A percentile compares a stretch with the other conserved stretches of the same genome.
Evolutionary conservation across 2,797 vertebrate species (phyloP).

Genomic region (Mionectes olivaceus): DNA sequence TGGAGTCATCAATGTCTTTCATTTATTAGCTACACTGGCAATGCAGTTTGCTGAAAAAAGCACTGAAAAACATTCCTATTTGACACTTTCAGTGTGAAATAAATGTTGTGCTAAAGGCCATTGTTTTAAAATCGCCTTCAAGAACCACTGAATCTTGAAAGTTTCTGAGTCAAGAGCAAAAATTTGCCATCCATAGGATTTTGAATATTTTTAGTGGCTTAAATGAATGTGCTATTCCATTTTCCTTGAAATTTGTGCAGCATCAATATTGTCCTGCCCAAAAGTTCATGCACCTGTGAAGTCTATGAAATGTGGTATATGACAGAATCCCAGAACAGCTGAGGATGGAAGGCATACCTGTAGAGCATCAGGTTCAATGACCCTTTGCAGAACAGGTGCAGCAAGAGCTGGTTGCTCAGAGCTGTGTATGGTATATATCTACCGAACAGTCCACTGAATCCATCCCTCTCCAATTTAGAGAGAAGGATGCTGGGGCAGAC

Average conservation of each 20-base stretch:
- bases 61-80: slow-evolving; percentile 9
- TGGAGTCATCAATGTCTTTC: neutral
- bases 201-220: neutral
- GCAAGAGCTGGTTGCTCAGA: fast-evolving
- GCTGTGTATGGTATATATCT: neutral
- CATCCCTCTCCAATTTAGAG: neutral
- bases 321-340: neutral
- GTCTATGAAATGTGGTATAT: neutral
- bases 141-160: neutral
- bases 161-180: neutral
- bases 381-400: neutral
- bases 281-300: neutral
- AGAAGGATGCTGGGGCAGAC: neutral
- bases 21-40: slow-evolving; percentile 30
- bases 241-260: neutral
- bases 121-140: slow-evolving; percentile 18
- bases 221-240: neutral
- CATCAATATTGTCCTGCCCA: neutral
- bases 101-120: slow-evolving; percentile 30
- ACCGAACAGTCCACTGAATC: neutral
- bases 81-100: slow-evolving; percentile 31
- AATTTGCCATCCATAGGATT: neutral
- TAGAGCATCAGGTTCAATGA: neutral
- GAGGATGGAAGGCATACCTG: neutral
- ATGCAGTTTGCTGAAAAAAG: neutral